Evolutionary conservation across 2,888 invertebrate species (phyloP).

Genomic region (Mythimna loreyi): DNA sequence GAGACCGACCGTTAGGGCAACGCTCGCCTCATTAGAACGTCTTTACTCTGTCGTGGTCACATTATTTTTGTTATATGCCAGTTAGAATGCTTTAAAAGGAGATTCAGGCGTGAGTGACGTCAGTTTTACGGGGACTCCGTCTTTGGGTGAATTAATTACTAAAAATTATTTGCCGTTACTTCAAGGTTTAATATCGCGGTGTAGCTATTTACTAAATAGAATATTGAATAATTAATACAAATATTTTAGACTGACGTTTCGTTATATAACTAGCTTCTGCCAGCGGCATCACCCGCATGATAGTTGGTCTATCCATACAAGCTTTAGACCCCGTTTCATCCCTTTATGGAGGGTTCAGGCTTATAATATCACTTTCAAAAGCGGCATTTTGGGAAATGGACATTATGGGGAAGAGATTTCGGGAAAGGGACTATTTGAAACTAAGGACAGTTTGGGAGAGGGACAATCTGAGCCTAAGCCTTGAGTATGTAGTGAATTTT

Average conservation of each 20-base stretch:
- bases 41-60: slow-evolving; percentile 47
- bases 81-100: slow-evolving; percentile 45
- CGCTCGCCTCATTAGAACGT: slow-evolving; percentile 63
- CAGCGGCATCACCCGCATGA: no score
- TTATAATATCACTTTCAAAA: no score
- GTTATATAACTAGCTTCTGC: not conserved
- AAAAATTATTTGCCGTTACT: slow-evolving; percentile 16
- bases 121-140: slow-evolving; percentile 44
- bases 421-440: no score
- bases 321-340: no score
- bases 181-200: slow-evolving; percentile 6
- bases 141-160: slow-evolving; percentile 41
- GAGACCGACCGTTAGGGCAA: slow-evolving; percentile 67
- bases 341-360: no score
- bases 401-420: no score
- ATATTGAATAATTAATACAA: slow-evolving; percentile 7
- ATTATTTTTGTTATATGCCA: slow-evolving; percentile 53
- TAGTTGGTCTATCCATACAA: no score
- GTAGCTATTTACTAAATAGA: not conserved
- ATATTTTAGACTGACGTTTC: slow-evolving; percentile 3
- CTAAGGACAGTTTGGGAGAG: no score
- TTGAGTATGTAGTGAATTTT: no score
- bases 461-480: no score
- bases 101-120: slow-evolving; percentile 47
- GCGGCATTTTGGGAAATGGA: no score